phyloP scores from a whole-genome alignment of 1,140 invertebrate species.

The Ips typographus region DNA sequence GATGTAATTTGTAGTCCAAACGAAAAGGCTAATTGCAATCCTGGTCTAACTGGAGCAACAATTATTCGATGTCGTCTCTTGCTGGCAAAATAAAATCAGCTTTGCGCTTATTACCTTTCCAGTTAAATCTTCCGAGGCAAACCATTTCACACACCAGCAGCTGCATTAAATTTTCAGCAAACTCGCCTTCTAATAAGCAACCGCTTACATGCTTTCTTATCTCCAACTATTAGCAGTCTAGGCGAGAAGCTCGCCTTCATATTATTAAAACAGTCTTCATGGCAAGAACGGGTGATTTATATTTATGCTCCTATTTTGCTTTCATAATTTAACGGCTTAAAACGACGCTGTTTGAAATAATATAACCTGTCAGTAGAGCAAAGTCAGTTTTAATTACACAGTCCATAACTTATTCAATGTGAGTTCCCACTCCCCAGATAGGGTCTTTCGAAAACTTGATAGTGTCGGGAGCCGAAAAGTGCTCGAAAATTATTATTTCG shows the following conservation, averaged over 20 bases:
- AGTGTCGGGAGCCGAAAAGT: slow-evolving; percentile 39
- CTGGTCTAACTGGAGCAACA: not conserved
- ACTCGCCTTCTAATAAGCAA: slow-evolving; percentile 20
- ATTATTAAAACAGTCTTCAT: slow-evolving; percentile 12
- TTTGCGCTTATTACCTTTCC: slow-evolving; percentile 5
- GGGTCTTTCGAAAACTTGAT: slow-evolving; percentile 35
- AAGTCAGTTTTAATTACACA: too few species aligned
- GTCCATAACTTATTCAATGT: slow-evolving; percentile 44
- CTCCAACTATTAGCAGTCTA: slow-evolving; percentile 19
- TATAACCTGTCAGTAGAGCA: too few species aligned
- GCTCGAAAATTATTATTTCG: slow-evolving; percentile 50
- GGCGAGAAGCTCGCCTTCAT: slow-evolving; percentile 10
- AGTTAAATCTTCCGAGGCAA: slow-evolving; percentile 13
- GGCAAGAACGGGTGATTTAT: slow-evolving; percentile 9
- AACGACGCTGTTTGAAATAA: too few species aligned
- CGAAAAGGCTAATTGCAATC: too few species aligned
- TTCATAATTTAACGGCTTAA: too few species aligned
- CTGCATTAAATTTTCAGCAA: slow-evolving; percentile 20
- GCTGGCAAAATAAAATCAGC: not conserved
- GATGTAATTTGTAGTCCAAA: too few species aligned
- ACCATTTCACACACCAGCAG: slow-evolving; percentile 21
- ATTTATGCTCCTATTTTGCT: too few species aligned
- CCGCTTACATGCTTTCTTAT: slow-evolving; percentile 22
- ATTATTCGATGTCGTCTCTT: not conserved
- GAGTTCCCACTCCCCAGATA: slow-evolving; percentile 33